phyloP scores from a whole-genome alignment of 2,888 invertebrate genomes.

The Caradrina clavipalpis region DNA sequence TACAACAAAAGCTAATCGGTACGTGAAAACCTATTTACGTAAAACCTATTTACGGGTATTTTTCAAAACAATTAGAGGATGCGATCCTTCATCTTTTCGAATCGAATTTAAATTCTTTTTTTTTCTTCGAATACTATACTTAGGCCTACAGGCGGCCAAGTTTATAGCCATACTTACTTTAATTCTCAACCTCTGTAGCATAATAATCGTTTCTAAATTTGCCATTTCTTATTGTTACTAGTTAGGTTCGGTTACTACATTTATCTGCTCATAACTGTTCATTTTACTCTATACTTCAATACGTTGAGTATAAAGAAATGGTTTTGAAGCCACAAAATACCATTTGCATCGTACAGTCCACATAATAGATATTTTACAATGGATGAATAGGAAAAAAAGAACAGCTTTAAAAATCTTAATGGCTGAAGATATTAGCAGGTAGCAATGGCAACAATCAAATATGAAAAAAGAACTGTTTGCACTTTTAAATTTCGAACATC shows the following conservation, averaged over 20 bases:
- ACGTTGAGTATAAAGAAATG: neutral
- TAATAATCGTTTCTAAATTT: neutral
- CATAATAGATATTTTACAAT: conserved; percentile 2
- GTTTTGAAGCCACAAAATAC: conserved; percentile 5
- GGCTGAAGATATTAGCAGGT: neutral
- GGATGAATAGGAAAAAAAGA: neutral
- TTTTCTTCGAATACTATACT: no score
- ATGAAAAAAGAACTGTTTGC: conserved; percentile 2
- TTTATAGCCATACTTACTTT: neutral
- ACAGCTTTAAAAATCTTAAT: conserved; percentile 3
- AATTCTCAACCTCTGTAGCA: neutral
- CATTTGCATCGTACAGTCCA: neutral
- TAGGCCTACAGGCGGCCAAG: no score
- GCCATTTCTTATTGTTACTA: neutral
- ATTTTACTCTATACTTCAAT: neutral
- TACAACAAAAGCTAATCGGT: no score
- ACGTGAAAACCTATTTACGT: no score
- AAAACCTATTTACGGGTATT: no score
- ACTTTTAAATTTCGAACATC: conserved; percentile 9
- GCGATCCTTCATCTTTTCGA: no score
- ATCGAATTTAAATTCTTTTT: no score
- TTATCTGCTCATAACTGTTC: neutral
- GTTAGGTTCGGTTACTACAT: neutral
- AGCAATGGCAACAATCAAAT: conserved; percentile 2
- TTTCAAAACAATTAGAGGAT: no score